Evolutionary conservation across 2,797 vertebrate genomes (phyloP), one percentile per base, ranked within the genome.

Genomic region (Cottoperca gobio): DNA sequence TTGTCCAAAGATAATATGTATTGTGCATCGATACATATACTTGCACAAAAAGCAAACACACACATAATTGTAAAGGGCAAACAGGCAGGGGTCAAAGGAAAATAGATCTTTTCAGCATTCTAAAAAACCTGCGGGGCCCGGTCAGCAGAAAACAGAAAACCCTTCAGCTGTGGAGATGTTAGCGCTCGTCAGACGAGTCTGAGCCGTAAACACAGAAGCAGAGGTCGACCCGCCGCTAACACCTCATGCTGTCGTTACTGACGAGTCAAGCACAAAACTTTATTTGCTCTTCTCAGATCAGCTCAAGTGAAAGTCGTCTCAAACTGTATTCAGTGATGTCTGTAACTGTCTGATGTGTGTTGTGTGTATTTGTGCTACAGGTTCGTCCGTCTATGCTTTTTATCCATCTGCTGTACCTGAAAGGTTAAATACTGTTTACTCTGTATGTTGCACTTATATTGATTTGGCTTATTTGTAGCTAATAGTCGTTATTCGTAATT

Each of bases 61-160:
- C 23, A 75, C 46, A 80, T 43, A 5, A 7, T 26, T 48, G 6
- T 2, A 10, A 53, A 73, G 67, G 63, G 62, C 54, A 79, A 77
- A 49, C 42, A 23, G 17, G 23, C 43, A 49, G 64, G 16, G 52
- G 72, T 81, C 78, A 70, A 33, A 62, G 35, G 35, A 46, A 46
- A 75, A 55, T 11, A 43, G 33, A 55, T 43, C 37, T 54, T 76
- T 68, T 31, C 54, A 39, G 74, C 73, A 64, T 24, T 48, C 14
- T 54, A 14, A 19, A 66, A 10, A 59, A 26, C 42, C 35, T 69
- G 63, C 14, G 17, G 3, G 21, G 42, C 53, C 19, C 1, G 14
- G 70, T 82, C 76, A 76, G 76, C 76, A 70, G 50, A 66, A 76
- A 73, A 73, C 21, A 48, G 9, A 54, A n/a, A 31, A 45, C 50